Base-by-base conservation (phyloP, 2,888 invertebrate species). In the Apomyelois bistriatella region DNA sequence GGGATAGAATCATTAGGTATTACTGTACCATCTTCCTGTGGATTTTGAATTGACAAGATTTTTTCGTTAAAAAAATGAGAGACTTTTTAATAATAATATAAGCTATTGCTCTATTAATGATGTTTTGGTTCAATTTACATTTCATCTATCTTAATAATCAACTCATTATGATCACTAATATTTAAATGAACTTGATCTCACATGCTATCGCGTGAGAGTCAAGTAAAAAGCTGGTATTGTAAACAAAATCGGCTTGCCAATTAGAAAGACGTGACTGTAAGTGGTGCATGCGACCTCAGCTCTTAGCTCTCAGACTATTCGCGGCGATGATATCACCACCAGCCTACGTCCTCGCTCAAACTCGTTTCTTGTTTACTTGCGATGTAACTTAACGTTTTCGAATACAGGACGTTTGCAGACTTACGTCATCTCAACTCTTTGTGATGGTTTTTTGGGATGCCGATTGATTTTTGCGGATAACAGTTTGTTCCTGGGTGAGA, bases 331-430 rank as follows among this genome's bases (percentile, higher is more conserved):
- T 89, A 86, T 90, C 89, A 89, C 74, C 83, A 75, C 67, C 74
- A 72, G 76, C 84, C 82, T 82, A 85, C 88, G 88, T 87, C 88
- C 88, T 88, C 85, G 85, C 76, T 70, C 67, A 87, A 87, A 89
- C 89, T 82, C 79, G 89, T 89, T 89, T 88, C 76, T 79, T 89
- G 85, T 89, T 88, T 86, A 88, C 85, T 85, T 77, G 79, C 73
- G 72, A 77, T 77, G 76, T 77, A 78, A 81, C 82, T 81, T 81
- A 80, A 79, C 78, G 76, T 76, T 78, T 46, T 73, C 65, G 72
- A 77, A 79, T 73, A 74, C 79, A 76, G 83, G 79, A 79, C 79
- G 82, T 68, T 36, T 52, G 72, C 71, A 53, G 67, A 63, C 68
- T 85, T 82, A 84, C 87, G 84, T 87, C 87, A 87, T 65, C 65